Base-by-base conservation (phyloP, 2,888 invertebrate genomes). In the Dyspetes luteomarginatus region DNA sequence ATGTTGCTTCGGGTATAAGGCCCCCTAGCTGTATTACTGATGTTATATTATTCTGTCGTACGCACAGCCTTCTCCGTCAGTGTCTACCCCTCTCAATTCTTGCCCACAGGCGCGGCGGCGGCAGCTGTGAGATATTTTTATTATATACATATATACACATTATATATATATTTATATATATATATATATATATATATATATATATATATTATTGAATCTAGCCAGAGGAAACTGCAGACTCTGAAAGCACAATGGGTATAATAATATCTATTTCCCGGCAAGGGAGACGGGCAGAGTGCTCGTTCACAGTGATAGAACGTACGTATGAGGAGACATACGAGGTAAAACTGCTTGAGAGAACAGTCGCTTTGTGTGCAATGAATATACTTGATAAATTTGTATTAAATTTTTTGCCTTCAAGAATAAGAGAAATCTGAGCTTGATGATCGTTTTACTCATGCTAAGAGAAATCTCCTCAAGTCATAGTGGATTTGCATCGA, bases 201-300 rank as follows among this genome's bases (percentile, higher is more conserved):
- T 89, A 88, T 89, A 30, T 64, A 45, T 69, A 50, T 50, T 56
- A 88, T 89, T 85, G 85, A 85, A 85, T 82, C 84, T 86, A 86
- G 87, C 83, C 69, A 67, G 55, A 73, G 81, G 68, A 78, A 76
- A 67, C 24, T n/a, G 43, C 15, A 55, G 48, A 76, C 76, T 81
- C 71, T 78, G 82, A 80, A 80, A 80, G 82, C 80, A 78, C 84
- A 84, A 86, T 85, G 86, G 84, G 83, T 88, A 84, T 86, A 88
- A 88, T 88, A 88, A 88, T 87, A 88, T 86, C 85, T 86, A 86
- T 88, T 89, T 89, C 88, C 86, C 86, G 82, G 85, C 83, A 84
- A 83, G 80, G 85, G 84, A 88, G 80, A 87, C 84, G 84, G 85
- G 87, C 88, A 87, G 85, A 87, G 86, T 84, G 83, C 83, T 68